A percentile compares a stretch with the other conserved stretches of the same genome.
Evolutionary conservation across 2,888 invertebrate genomes (phyloP).

Genomic region (Hirtodrosophila duncani): DNA sequence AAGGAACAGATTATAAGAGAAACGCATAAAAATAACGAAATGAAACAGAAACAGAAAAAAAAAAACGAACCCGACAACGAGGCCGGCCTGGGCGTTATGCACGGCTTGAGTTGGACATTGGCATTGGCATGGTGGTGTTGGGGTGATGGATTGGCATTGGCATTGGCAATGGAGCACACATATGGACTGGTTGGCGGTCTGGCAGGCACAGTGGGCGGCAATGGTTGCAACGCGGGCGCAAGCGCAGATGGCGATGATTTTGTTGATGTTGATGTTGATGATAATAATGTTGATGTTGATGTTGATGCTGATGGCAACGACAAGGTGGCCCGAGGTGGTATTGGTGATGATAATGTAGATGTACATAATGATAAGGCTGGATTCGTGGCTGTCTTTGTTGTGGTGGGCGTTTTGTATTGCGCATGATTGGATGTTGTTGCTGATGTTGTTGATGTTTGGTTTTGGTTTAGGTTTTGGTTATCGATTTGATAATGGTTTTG

Average conservation of each 20-base stretch:
- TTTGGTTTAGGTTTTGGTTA: conserved; percentile 49
- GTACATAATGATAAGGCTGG: conserved; percentile 11
- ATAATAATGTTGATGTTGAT: conserved; percentile 28
- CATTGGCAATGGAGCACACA: conserved; percentile 45
- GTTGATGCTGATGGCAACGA: conserved; percentile 40
- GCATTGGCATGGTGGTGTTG: conserved; percentile 38
- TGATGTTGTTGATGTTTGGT: conserved; percentile 17
- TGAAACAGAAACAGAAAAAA: conserved; percentile 12
- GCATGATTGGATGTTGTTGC: conserved; percentile 49
- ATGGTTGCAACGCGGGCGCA: conserved; percentile 41
- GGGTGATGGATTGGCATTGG: conserved; percentile 23
- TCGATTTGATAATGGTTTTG: conserved; percentile 24
- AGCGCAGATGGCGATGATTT: conserved; percentile 27
- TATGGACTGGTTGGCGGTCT: conserved; percentile 48
- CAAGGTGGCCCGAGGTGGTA: conserved; percentile 35
- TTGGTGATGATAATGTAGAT: conserved; percentile 10
- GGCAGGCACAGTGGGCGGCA: conserved; percentile 41
- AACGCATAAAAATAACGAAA: conserved; percentile 18
- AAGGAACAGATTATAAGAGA: conserved; percentile 6
- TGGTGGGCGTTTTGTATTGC: conserved; percentile 40
- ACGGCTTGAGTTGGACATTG: conserved; percentile 17
- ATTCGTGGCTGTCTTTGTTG: conserved; percentile 25
- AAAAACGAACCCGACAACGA: conserved; percentile 77
- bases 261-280: conserved; percentile 33
- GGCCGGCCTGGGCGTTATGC: conserved; percentile 75